A percentile compares a stretch with the other conserved stretches of the same genome.
phyloP scores from a whole-genome alignment of 2,797 vertebrate species.

The Peromyscus nudipes region DNA sequence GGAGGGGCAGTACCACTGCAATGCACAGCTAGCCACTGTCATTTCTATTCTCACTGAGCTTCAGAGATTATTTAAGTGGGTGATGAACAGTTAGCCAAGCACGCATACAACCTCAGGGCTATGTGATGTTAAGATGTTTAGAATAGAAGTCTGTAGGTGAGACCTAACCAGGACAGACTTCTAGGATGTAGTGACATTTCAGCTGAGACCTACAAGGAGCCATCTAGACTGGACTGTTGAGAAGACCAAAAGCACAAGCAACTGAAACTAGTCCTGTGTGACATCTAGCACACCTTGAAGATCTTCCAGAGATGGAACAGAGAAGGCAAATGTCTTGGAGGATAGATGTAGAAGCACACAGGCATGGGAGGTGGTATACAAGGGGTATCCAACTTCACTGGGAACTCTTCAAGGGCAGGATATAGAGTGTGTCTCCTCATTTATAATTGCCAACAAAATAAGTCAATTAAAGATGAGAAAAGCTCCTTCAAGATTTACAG shows the following conservation, averaged over 20 bases:
- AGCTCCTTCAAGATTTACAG: background rate
- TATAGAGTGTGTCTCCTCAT: background rate
- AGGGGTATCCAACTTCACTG: background rate
- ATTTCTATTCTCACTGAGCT: background rate
- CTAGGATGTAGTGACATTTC: background rate
- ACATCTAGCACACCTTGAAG: background rate
- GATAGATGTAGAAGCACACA: background rate
- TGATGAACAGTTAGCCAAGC: background rate
- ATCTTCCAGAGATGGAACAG: background rate
- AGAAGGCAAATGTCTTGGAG: background rate
- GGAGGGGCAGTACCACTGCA: background rate
- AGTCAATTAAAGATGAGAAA: background rate
- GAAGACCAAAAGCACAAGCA: background rate
- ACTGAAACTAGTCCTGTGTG: background rate
- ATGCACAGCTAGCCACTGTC: background rate
- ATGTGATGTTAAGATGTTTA: background rate
- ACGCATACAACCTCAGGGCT: background rate
- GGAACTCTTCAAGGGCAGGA: background rate
- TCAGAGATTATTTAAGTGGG: background rate
- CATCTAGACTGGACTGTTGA: background rate
- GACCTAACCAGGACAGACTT: background rate
- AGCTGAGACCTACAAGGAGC: background rate
- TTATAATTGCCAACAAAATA: background rate
- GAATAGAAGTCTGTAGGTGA: background rate
- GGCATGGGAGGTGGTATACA: background rate